Evolutionary conservation across 2,797 vertebrate species (phyloP), one percentile per base, ranked within the genome.

Genomic region (Peromyscus eremicus): DNA sequence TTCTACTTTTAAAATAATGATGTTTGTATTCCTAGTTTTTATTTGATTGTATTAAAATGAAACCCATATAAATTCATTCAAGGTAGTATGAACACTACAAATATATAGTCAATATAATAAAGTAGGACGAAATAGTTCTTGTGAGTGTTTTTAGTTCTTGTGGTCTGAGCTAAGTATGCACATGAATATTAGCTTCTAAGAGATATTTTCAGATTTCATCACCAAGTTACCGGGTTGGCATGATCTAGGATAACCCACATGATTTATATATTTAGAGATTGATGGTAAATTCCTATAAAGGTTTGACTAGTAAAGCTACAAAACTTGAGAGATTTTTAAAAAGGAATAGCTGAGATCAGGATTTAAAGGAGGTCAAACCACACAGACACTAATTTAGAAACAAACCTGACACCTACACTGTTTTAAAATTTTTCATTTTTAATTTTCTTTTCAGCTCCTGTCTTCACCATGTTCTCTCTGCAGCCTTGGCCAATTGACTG

Each of bases 11-110:
- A 89, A 91, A 89, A 92, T 75, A 84, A 89, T 60, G 29, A 89
- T 77, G 62, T 66, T 81, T 34, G 4, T 90, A 96, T 83, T 92
- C 71, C 21, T 11, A 89, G 79, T 93, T 92, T 21, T 89, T 93
- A 76, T 34, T 83, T 73, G 19, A 29, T 60, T 82, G 2, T 27
- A 43, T 64, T 92, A 92, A 91, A 95, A 79, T 81, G 17, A 85
- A 95, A 8, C 27, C 3, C 4, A 86, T 57, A 57, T 62, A 94
- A 94, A 71, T 87, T 70, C 64, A 94, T 60, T 93, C 16, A 86
- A 90, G 49, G 80, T 49, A 82, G 91, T 73, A 27, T 57, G 79
- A 94, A 94, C 3, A 75, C 80, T 73, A 21, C 0, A 94, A 87
- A 91, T 60, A 43, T 80, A 66, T 43, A 32, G 19, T 17, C 29